Percentiles rank a stretch among this genome's conserved stretches.
Evolutionary conservation across 2,113 vertebrate species (phyloP).

Genomic region (Ictalurus punctatus): DNA sequence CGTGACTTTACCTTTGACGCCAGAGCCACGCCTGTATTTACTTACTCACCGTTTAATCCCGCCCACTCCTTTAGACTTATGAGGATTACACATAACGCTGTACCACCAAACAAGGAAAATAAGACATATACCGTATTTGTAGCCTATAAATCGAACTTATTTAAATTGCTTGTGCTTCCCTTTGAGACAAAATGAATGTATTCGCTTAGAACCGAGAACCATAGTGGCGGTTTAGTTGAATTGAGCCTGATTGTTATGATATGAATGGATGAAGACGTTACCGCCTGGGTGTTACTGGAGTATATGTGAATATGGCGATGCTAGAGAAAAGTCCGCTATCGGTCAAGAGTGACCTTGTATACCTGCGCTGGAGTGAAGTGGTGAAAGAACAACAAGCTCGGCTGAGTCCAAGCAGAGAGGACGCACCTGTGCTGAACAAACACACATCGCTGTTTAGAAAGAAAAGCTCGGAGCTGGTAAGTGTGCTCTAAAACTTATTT

Average conservation of each 20-base stretch:
- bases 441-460: neutral
- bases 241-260: neutral
- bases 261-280: neutral
- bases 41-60: neutral
- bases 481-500: neutral
- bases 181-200: neutral
- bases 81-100: neutral
- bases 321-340: slow-evolving; percentile 33
- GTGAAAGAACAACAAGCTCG: slow-evolving; percentile 35
- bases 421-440: slow-evolving; percentile 16
- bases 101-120: too few species aligned
- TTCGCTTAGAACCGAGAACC: neutral
- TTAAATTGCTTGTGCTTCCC: neutral
- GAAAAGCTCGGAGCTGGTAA: slow-evolving; percentile 40
- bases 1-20: slow-evolving; percentile 44
- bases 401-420: neutral
- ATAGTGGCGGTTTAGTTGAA: neutral
- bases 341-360: slow-evolving; percentile 21
- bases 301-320: slow-evolving; percentile 29
- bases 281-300: neutral
- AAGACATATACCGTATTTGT: too few species aligned
- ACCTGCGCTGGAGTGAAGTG: slow-evolving; percentile 33
- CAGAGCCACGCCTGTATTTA: slow-evolving; percentile 46
- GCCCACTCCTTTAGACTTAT: neutral
- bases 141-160: neutral